Conservation (phyloP, 2,113 vertebrate species). For the Myrmecophaga tridactyla region DNA sequence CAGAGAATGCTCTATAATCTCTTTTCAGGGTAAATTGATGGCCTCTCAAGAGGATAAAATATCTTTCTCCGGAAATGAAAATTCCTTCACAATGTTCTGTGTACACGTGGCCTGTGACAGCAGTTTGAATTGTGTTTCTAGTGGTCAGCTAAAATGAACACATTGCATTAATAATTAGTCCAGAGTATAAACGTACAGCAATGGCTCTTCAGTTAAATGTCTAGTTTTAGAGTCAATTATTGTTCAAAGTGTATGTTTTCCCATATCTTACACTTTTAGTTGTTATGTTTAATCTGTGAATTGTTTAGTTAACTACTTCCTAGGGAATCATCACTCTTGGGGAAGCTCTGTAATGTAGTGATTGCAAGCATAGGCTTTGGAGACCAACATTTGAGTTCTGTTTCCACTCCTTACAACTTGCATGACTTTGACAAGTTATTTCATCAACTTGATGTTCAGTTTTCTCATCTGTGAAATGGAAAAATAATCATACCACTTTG, state of each 20-base stretch:
- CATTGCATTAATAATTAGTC: conserved; percentile 32
- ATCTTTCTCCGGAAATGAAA: conserved; percentile 37
- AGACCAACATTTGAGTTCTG: neutral
- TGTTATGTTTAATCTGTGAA: neutral
- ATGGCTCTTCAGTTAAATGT: neutral
- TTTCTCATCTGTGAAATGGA: neutral
- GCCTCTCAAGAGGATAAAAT: neutral
- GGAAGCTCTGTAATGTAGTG: neutral
- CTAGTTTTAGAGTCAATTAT: neutral
- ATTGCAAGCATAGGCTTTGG: neutral
- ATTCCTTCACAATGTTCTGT: conserved; percentile 2
- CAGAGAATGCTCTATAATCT: neutral
- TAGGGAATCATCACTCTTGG: neutral
- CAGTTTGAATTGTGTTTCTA: conserved; percentile 6
- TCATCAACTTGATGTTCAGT: neutral
- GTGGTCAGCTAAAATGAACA: conserved; percentile 12
- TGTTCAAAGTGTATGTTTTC: neutral
- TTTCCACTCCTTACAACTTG: neutral
- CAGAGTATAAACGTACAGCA: neutral
- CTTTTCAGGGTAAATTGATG: conserved; percentile 21
- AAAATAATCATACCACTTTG: neutral
- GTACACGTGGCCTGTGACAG: neutral
- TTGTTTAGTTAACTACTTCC: neutral
- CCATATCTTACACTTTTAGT: neutral
- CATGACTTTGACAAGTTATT: neutral